Evolutionary conservation across 2,113 vertebrate genomes (phyloP).

Genomic region (Myocastor coypus): DNA sequence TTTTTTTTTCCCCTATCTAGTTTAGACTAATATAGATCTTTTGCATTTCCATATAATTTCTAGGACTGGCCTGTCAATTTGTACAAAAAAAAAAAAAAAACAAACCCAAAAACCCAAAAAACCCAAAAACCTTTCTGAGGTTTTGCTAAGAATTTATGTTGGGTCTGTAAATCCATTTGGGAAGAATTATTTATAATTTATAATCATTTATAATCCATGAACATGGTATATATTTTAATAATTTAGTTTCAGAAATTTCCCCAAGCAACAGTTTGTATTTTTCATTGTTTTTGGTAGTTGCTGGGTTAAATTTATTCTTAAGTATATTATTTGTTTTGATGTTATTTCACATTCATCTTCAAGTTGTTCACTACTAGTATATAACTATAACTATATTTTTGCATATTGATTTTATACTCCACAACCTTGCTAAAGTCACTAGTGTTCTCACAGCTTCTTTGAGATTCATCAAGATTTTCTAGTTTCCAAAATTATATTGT

Average conservation of each 20-base stretch:
- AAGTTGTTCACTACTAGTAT: neutral
- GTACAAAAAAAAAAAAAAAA: too few relatives aligned
- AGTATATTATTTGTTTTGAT: slow-evolving; percentile 20
- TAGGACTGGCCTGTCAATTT: slow-evolving; percentile 26
- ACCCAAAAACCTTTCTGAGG: neutral
- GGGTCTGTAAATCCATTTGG: neutral
- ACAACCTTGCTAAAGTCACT: neutral
- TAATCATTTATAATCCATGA: neutral
- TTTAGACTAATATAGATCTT: slow-evolving; percentile 14
- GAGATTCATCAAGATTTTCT: slow-evolving; percentile 31
- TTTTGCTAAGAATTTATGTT: neutral
- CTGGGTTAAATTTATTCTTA: slow-evolving; percentile 30
- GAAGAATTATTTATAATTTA: neutral
- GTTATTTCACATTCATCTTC: slow-evolving; percentile 17
- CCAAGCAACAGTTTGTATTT: neutral
- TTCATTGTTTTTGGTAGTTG: neutral
- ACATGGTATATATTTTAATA: neutral
- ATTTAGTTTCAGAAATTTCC: slow-evolving; percentile 8
- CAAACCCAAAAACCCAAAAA: too few relatives aligned
- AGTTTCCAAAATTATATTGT: neutral
- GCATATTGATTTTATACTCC: neutral
- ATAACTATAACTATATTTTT: neutral
- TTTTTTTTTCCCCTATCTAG: neutral
- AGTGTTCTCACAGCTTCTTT: neutral
- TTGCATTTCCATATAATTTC: slow-evolving; percentile 9